Base-by-base conservation (phyloP, 2,797 vertebrate genomes). In the Crypturellus tataupa region DNA sequence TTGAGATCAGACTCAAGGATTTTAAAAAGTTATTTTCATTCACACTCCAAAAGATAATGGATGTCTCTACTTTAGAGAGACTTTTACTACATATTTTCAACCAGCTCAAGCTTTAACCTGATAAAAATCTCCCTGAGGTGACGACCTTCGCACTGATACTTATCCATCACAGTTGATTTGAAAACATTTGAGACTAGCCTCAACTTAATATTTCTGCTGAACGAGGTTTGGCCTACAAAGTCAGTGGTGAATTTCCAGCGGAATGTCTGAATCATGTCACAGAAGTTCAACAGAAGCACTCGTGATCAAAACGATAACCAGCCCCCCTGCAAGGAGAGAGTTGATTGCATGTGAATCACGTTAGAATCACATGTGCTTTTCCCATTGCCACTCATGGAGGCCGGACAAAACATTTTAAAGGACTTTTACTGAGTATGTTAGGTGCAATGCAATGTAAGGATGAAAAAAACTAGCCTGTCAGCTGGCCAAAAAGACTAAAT, bases 1-100 rank as follows among this genome's bases (percentile, higher is more conserved):
- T 75, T 92, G 90, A 96, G 94, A 95, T 95, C 87, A 86, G 92
- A 89, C 44, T 93, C 73, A 58, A 94, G 85, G 69, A 53, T 85
- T 96, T 94, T 40, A 87, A 81, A 46, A 53, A 35, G n/a, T 73
- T 96, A 44, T 94, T 96, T 93, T 96, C 77, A 68, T 56, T 94
- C 80, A 88, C 75, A n/a, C 40, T 69, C 64, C 79, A 91, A 86
- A 15, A 76, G 46, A 46, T 91, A 91, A 86, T 20, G 77, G 46
- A 49, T 91, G 33, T 80, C 60, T 87, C 70, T 16, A 17, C 64
- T 80, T 84, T 65, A 93, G 91, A 53, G 88, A 90, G 70, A 68
- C 62, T 90, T 68, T 86, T 82, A 58, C 67, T 71, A 75, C 21
- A 14, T 37, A 90, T 88, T 95, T 93, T 81, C 63, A 92, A 69